Evolutionary conservation across 1,140 invertebrate genomes (phyloP).

Genomic region (Acromyrmex echinatior): DNA sequence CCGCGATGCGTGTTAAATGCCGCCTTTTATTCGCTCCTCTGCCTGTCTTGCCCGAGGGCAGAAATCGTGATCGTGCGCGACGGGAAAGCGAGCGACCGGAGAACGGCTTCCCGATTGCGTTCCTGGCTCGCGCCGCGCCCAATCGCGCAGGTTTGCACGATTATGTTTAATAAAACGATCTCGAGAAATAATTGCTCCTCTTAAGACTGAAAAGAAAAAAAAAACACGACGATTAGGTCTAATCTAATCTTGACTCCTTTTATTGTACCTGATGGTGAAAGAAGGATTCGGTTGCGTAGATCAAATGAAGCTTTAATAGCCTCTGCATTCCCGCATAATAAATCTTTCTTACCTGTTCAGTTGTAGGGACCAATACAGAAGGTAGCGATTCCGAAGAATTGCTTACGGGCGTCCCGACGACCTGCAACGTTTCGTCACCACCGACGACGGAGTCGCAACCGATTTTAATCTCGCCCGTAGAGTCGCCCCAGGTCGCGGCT

Average conservation of each 20-base stretch:
- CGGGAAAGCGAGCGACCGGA: conserved; percentile 1
- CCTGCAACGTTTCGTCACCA: conserved; percentile 81
- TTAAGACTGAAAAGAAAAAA: neutral
- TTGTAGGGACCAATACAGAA: conserved; percentile 83
- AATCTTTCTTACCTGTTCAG: conserved; percentile 74
- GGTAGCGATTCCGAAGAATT: conserved; percentile 85
- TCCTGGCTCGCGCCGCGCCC: conserved; percentile 9
- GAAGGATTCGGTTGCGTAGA: neutral
- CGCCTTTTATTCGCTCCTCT: conserved; percentile 51
- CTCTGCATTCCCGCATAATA: neutral
- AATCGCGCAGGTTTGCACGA: neutral
- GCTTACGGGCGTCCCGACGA: conserved; percentile 79
- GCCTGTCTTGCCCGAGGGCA: neutral
- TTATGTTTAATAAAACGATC: neutral
- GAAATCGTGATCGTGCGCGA: conserved; percentile 37
- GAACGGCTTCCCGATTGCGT: conserved; percentile 15
- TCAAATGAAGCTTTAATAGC: neutral
- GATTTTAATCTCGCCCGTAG: conserved; percentile 63
- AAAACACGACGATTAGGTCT: neutral
- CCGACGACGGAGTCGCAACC: conserved; percentile 78
- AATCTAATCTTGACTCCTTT: neutral
- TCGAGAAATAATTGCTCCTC: neutral
- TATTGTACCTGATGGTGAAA: neutral
- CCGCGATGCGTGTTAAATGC: conserved; percentile 41
- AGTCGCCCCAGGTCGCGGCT: conserved; percentile 65